These are phyloP conservation scores for Chloroceryle aenea DNA, from an alignment of 2,113 vertebrate genomes.

Conservation along the genomic window DNA sequence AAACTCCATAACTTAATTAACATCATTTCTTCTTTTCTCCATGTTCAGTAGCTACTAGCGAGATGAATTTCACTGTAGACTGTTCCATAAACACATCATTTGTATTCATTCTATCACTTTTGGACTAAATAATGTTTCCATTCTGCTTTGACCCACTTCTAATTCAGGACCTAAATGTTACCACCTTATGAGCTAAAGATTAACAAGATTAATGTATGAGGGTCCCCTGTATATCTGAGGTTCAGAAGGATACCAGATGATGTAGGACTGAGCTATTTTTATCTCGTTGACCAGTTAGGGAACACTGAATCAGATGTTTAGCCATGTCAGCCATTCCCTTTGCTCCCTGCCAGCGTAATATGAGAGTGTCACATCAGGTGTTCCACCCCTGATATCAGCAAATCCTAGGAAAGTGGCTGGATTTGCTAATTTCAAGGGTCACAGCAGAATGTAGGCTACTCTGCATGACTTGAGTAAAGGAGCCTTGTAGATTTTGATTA, in stretches of 20 bases:
- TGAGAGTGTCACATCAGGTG: constrained; percentile 59
- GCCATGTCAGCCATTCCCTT: constrained; percentile 60
- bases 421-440: not conserved
- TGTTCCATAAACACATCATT: not conserved
- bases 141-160: not conserved
- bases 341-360: constrained; percentile 41
- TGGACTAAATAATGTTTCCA: not conserved
- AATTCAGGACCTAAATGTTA: not conserved
- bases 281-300: constrained; percentile 28
- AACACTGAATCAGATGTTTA: constrained; percentile 57
- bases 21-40: not conserved
- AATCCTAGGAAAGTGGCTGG: constrained; percentile 3
- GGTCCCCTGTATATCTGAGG: not conserved
- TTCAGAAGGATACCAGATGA: not conserved
- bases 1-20: not conserved
- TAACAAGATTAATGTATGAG: not conserved
- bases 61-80: not conserved
- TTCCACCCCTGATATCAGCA: constrained; percentile 46
- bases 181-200: not conserved
- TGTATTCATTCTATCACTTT: not conserved
- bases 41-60: not conserved
- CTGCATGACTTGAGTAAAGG: not conserved
- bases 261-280: constrained; percentile 56
- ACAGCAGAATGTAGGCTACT: not conserved
- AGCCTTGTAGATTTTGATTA: not conserved